phyloP scores from a whole-genome alignment of 2,113 vertebrate species.

The Xenopus laevis region DNA sequence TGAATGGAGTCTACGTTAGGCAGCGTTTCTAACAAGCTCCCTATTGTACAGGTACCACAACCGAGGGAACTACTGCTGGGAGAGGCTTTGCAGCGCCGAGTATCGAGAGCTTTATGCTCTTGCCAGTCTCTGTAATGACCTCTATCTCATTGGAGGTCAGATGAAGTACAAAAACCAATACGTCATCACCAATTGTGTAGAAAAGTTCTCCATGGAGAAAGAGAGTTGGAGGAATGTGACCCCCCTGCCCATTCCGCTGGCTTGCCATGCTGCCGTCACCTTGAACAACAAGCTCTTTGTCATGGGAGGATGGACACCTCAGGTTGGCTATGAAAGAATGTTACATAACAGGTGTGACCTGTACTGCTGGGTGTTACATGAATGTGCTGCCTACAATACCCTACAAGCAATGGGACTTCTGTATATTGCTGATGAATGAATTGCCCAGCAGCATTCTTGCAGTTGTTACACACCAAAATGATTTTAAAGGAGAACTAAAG shows the following conservation, averaged over 20 bases:
- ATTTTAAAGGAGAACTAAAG: too few species aligned
- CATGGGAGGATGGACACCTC: conserved; percentile 89
- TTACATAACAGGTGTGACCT: conserved; percentile 1
- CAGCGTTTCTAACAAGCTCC: conserved; percentile 25
- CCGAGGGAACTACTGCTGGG: conserved; percentile 84
- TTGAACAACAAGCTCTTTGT: conserved; percentile 83
- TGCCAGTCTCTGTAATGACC: conserved; percentile 69
- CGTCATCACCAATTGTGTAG: conserved; percentile 86
- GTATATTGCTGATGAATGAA: too few species aligned
- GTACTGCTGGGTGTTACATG: background rate
- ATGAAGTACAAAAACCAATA: conserved; percentile 92
- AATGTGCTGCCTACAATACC: too few species aligned
- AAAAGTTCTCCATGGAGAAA: conserved; percentile 78
- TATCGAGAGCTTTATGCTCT: conserved; percentile 88
- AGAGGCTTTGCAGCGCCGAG: conserved; percentile 78
- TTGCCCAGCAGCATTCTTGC: too few species aligned
- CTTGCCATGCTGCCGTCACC: conserved; percentile 75
- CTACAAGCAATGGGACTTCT: too few species aligned
- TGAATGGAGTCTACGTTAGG: background rate
- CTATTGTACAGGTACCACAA: conserved; percentile 74
- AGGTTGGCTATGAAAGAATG: conserved; percentile 66
- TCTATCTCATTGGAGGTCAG: conserved; percentile 89
- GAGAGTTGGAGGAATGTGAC: conserved; percentile 80
- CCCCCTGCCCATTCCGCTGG: conserved; percentile 82
- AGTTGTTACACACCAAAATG: too few species aligned